phyloP scores from a whole-genome alignment of 2,797 vertebrate species.

The Caiman crocodilus region DNA sequence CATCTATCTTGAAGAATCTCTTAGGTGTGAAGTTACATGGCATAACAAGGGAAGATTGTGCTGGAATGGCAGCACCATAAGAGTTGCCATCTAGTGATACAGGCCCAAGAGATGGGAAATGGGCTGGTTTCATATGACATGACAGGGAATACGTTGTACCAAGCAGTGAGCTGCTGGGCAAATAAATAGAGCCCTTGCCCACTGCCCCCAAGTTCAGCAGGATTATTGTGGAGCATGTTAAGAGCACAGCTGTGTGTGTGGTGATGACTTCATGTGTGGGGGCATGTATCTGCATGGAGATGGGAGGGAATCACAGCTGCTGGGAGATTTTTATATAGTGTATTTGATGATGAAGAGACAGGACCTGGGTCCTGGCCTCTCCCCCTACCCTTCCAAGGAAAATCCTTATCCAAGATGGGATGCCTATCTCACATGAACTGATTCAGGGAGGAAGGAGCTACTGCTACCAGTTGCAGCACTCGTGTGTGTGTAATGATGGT shows the following conservation, averaged over 20 bases:
- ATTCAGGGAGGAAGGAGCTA: background rate
- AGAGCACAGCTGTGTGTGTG: fast-evolving
- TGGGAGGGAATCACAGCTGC: background rate
- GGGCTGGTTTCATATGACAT: background rate
- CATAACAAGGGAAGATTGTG: background rate
- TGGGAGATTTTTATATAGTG: too few relatives aligned
- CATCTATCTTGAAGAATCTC: background rate
- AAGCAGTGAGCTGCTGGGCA: background rate
- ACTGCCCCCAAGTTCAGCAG: fast-evolving
- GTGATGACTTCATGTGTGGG: fast-evolving
- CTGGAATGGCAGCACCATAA: background rate
- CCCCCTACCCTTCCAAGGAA: too few relatives aligned
- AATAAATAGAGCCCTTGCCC: background rate
- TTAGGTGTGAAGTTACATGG: fast-evolving
- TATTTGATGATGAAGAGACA: background rate
- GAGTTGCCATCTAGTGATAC: background rate
- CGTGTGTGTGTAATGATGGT: background rate
- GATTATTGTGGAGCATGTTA: background rate
- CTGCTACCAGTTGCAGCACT: background rate
- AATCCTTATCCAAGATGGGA: too few relatives aligned
- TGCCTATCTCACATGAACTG: too few relatives aligned
- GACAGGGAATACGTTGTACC: background rate
- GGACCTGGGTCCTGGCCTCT: background rate
- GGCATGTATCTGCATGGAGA: background rate
- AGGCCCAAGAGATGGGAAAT: fast-evolving